Evolutionary conservation across 1,140 invertebrate species (phyloP).

Genomic region (Gonioctena quinquepunctata): DNA sequence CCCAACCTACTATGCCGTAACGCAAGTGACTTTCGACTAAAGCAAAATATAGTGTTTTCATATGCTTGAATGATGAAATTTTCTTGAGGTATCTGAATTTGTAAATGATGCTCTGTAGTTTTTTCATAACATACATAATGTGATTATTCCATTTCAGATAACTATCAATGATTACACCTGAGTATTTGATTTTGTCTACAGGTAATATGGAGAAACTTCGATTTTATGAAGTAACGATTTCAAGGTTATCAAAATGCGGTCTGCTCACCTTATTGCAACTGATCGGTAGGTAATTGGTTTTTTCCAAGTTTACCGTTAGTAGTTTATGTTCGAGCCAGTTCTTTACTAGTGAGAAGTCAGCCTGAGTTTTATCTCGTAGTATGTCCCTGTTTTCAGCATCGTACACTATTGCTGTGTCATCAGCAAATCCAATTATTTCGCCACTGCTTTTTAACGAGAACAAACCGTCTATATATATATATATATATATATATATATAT

Average conservation of each 20-base stretch:
- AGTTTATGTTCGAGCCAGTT: not conserved
- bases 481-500: no score
- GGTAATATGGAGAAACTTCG: not conserved
- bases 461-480: conserved; percentile 4
- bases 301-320: conserved; percentile 5
- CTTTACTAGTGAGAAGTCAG: not conserved
- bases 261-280: not conserved
- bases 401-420: conserved; percentile 8
- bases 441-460: not conserved
- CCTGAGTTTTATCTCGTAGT: not conserved
- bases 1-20: conserved; percentile 8
- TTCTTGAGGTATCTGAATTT: conserved; percentile 3
- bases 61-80: not conserved
- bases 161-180: not conserved
- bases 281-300: conserved; percentile 6
- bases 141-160: conserved; percentile 5
- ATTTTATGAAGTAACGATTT: not conserved
- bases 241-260: not conserved
- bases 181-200: conserved; percentile 12
- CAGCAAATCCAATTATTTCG: not conserved
- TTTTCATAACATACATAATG: conserved; percentile 2
- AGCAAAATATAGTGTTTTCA: conserved; percentile 6
- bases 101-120: not conserved
- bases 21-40: not conserved
- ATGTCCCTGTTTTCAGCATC: not conserved